Base-by-base conservation (phyloP, 2,113 vertebrate species). In the Chaenocephalus aceratus region DNA sequence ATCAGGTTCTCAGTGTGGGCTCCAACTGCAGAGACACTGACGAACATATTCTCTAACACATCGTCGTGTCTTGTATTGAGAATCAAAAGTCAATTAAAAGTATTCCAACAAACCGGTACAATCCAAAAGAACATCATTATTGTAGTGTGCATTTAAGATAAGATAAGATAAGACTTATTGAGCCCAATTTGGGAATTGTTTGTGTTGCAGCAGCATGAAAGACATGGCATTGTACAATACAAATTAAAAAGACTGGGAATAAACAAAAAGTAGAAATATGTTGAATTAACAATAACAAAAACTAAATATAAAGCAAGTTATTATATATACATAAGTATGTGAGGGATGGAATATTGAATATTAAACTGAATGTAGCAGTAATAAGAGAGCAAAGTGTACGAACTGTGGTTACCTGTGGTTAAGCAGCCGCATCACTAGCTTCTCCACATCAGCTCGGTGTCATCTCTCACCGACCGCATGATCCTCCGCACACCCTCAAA, bases 331-430 rank as follows among this genome's bases (percentile, higher is more conserved):
- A 30, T 30, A 30, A 30, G 30, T 4, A 30, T 30, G 30, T 30
- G 26, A 30, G 26, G 26, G 26, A 30, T 30, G 26, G 26, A 30
- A 30, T 30, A 30, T 30, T 30, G 26, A 30, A 30, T 3, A 30
- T 30, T 30, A 30, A 30, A 30, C 26, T 59, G 26, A 30, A 30
- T 30, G 2, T 7, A 41, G 6, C 41, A 44, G 51, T 1, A 6
- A 30, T 23, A 15, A 53, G 18, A 26, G 21, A 70, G 49, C 10
- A 12, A 9, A 2, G 53, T 65, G 53, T 49, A 36, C 61, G 56
- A 65, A 4, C 16, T 36, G 34, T 18, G 18, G 62, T 56, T 89
- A 95, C 94, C 94, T 92, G 81, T 85, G 66, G 34, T 85, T 71
- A 58, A 83, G 73, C 72, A 36, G 74, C 72, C 51, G 58, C 84